Evolutionary conservation across 2,888 invertebrate species (phyloP).

Genomic region (Stegophylla sp.): DNA sequence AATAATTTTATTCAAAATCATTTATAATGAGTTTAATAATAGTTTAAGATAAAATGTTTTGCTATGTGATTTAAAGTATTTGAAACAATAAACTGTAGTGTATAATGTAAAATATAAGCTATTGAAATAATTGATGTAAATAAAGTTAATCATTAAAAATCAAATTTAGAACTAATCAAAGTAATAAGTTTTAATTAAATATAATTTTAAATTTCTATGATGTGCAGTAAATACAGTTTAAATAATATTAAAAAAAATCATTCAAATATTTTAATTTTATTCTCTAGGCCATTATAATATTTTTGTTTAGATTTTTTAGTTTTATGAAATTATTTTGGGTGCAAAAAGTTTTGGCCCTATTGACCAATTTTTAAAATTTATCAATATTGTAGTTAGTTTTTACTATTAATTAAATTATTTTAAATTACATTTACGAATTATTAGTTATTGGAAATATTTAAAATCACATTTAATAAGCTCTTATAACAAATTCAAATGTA

Average conservation of each 20-base stretch:
- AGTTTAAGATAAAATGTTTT: too few species aligned
- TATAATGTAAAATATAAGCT: not conserved
- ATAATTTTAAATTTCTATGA: not conserved
- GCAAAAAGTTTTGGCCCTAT: too few species aligned
- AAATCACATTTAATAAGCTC: not conserved
- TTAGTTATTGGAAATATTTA: conserved; percentile 20
- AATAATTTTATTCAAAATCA: too few species aligned
- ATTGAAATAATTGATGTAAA: not conserved
- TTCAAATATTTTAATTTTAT: too few species aligned
- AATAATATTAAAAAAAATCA: too few species aligned
- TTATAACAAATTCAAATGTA: not conserved
- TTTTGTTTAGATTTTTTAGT: too few species aligned
- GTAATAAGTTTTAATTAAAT: not conserved
- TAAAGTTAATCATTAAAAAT: not conserved
- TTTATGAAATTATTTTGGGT: too few species aligned
- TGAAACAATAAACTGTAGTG: not conserved
- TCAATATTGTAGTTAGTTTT: too few species aligned
- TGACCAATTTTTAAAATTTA: not conserved
- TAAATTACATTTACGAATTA: conserved; percentile 24
- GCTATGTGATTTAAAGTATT: too few species aligned
- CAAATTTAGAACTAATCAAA: conserved; percentile 1
- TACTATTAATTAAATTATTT: not conserved
- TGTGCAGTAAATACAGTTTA: not conserved
- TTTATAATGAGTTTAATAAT: too few species aligned
- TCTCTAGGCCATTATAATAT: too few species aligned